phyloP scores from a whole-genome alignment of 2,888 invertebrate species.

The Balanococcus diminutus region DNA sequence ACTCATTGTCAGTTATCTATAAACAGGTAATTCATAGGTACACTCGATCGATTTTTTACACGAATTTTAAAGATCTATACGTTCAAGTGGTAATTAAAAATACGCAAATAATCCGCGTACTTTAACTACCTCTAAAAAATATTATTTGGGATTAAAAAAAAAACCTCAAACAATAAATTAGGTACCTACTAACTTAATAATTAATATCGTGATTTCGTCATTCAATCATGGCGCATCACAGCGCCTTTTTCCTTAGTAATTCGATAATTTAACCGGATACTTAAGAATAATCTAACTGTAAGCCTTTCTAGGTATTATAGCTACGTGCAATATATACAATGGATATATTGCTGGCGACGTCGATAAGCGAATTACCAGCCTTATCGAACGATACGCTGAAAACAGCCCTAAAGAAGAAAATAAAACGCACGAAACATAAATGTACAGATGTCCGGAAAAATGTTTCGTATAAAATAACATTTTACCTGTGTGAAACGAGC shows the following conservation, averaged over 20 bases:
- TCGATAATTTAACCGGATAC: background rate
- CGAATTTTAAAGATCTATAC: too few species aligned
- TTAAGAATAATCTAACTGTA: background rate
- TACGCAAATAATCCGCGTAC: constrained; percentile 1
- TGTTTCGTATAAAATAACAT: constrained; percentile 40
- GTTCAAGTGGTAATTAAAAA: background rate
- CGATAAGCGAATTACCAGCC: background rate
- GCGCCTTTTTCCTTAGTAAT: constrained; percentile 13
- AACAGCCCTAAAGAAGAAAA: background rate
- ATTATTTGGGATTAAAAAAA: background rate
- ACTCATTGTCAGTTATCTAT: too few species aligned
- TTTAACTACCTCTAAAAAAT: background rate
- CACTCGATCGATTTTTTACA: too few species aligned
- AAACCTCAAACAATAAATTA: background rate
- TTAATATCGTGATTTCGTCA: background rate
- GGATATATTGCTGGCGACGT: background rate
- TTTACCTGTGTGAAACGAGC: constrained; percentile 47
- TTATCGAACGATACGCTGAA: background rate
- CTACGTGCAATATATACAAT: background rate
- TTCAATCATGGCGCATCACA: constrained; percentile 45
- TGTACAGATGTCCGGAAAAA: constrained; percentile 24
- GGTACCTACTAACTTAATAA: background rate
- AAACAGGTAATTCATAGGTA: background rate
- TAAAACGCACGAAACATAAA: background rate
- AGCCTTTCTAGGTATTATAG: background rate